Evolutionary conservation across 1,140 invertebrate genomes (phyloP).

Genomic region (Drosophila pseudoananassae): DNA sequence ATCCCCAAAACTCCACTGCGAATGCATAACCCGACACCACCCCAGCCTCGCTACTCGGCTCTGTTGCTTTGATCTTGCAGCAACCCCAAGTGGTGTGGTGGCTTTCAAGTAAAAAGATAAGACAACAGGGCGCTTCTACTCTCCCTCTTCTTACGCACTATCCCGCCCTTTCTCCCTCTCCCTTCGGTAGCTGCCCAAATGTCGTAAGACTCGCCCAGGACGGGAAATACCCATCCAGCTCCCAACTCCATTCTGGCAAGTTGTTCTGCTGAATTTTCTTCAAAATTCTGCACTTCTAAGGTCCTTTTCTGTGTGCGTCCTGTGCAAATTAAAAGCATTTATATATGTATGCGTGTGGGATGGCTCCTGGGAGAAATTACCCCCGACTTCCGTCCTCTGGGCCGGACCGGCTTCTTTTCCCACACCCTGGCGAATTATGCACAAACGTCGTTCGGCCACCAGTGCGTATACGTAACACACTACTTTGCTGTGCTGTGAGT

Average conservation of each 20-base stretch:
- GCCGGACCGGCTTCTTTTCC: not conserved
- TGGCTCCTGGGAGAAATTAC: constrained; percentile 72
- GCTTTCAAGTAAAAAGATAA: constrained; percentile 75
- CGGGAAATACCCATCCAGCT: constrained; percentile 1
- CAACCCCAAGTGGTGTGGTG: constrained; percentile 30
- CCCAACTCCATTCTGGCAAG: constrained; percentile 18
- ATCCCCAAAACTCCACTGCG: constrained; percentile 63
- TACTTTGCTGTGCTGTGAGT: constrained; percentile 23
- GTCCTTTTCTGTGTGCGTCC: constrained; percentile 49
- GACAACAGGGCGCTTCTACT: constrained; percentile 44
- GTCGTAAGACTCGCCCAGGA: constrained; percentile 65
- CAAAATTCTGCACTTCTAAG: constrained; percentile 66
- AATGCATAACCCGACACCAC: constrained; percentile 18
- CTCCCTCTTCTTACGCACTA: not conserved
- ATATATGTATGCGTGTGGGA: constrained; percentile 46
- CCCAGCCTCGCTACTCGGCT: not conserved
- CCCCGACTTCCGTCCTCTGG: constrained; percentile 6
- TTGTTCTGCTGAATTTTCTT: constrained; percentile 66
- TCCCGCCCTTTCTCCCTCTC: not conserved
- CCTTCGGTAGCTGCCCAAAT: constrained; percentile 6
- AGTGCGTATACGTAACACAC: constrained; percentile 73
- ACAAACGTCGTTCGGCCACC: constrained; percentile 65
- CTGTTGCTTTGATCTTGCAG: constrained; percentile 14
- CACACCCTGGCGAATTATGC: constrained; percentile 65
- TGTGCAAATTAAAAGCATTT: constrained; percentile 79